Evolutionary conservation across 2,888 invertebrate species (phyloP).

Genomic region (Myopa tessellatipennis): DNA sequence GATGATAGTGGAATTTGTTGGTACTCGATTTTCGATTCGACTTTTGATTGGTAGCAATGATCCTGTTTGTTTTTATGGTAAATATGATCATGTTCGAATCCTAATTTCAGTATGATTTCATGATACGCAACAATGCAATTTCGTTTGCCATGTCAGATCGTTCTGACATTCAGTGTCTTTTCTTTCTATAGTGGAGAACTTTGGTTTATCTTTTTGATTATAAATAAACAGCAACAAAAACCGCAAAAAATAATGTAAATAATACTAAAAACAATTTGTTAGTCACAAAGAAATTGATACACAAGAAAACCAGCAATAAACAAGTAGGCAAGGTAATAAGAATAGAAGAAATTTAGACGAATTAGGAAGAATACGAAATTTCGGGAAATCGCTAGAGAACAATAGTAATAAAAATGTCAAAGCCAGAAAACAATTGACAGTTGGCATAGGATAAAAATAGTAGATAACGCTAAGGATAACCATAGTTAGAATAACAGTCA

Average conservation of each 20-base stretch:
- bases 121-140: neutral
- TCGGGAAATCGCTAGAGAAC: neutral
- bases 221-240: constrained; percentile 29
- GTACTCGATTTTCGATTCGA: too few species aligned
- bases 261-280: constrained; percentile 38
- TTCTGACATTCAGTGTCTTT: neutral
- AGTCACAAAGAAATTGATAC: constrained; percentile 39
- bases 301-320: constrained; percentile 22
- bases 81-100: constrained; percentile 6
- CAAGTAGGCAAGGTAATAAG: neutral
- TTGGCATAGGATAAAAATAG: constrained; percentile 14
- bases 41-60: neutral
- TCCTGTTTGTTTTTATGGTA: constrained; percentile 17
- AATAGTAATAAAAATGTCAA: neutral
- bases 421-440: constrained; percentile 4
- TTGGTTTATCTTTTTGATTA: constrained; percentile 46
- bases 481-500: constrained; percentile 27
- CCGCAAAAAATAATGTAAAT: constrained; percentile 4
- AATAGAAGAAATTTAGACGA: constrained; percentile 32
- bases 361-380: constrained; percentile 20
- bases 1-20: too few species aligned
- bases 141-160: neutral
- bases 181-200: constrained; percentile 49
- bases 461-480: neutral
- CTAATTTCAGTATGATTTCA: constrained; percentile 30